phyloP scores from a whole-genome alignment of 2,113 vertebrate genomes.

The Cervus canadensis region DNA sequence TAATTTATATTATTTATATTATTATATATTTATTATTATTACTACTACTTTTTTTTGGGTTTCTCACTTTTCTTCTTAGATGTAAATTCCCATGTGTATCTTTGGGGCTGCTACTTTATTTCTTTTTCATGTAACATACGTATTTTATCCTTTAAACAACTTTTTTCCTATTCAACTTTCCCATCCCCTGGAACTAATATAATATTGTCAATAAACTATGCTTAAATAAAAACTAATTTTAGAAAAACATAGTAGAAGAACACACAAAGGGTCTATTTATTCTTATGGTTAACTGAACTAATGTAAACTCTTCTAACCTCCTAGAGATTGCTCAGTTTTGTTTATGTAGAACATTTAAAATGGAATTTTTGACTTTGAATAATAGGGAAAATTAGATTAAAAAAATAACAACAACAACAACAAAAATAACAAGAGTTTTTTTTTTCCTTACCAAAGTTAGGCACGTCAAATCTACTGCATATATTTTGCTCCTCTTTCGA shows the following conservation, averaged over 20 bases:
- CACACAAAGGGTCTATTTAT: background rate
- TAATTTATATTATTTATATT: no score
- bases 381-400: background rate
- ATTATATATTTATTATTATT: background rate
- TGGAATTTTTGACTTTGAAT: constrained; percentile 15
- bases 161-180: background rate
- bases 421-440: background rate
- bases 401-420: background rate
- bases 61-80: background rate
- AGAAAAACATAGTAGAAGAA: background rate
- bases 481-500: constrained; percentile 7
- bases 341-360: constrained; percentile 7
- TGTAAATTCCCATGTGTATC: background rate
- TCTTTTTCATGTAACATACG: background rate
- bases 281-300: background rate
- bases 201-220: background rate
- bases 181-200: background rate
- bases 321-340: background rate
- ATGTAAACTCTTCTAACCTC: background rate
- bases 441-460: background rate
- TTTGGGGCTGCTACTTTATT: background rate
- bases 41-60: background rate
- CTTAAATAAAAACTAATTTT: background rate
- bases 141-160: background rate
- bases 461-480: background rate